These are phyloP conservation scores for Phaonia tiefii DNA, from an alignment of 2,888 invertebrate genomes.

Conservation along the genomic window DNA sequence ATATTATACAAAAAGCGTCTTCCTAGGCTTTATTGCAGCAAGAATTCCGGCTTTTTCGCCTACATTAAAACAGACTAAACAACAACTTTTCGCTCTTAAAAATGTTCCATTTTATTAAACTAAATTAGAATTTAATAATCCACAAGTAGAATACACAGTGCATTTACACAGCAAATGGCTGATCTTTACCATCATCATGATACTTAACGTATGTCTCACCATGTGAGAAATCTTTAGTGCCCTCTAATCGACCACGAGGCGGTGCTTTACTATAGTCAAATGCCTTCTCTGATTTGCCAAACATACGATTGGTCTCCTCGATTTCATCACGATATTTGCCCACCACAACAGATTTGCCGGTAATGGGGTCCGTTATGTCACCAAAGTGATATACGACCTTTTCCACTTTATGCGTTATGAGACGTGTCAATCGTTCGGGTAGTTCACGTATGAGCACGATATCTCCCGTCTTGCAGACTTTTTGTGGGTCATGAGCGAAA, in stretches of 20 bases:
- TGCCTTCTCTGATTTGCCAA: constrained; percentile 85
- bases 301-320: constrained; percentile 85
- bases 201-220: constrained; percentile 89
- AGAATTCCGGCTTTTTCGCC: not conserved
- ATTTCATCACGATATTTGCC: constrained; percentile 88
- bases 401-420: constrained; percentile 90
- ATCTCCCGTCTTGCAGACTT: constrained; percentile 90
- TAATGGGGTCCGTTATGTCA: constrained; percentile 92
- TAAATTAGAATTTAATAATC: constrained; percentile 6
- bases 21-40: no score
- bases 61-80: no score
- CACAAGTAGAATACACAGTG: no score
- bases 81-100: no score
- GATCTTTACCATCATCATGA: constrained; percentile 88
- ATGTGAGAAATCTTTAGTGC: constrained; percentile 90
- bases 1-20: no score
- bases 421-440: constrained; percentile 86
- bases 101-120: constrained; percentile 21
- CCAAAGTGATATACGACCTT: constrained; percentile 91
- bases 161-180: constrained; percentile 86
- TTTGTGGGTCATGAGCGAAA: constrained; percentile 90
- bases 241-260: constrained; percentile 90
- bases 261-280: constrained; percentile 90
- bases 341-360: constrained; percentile 89
- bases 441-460: constrained; percentile 89